phyloP scores from a whole-genome alignment of 2,797 vertebrate genomes.

The Bucorvus abyssinicus region DNA sequence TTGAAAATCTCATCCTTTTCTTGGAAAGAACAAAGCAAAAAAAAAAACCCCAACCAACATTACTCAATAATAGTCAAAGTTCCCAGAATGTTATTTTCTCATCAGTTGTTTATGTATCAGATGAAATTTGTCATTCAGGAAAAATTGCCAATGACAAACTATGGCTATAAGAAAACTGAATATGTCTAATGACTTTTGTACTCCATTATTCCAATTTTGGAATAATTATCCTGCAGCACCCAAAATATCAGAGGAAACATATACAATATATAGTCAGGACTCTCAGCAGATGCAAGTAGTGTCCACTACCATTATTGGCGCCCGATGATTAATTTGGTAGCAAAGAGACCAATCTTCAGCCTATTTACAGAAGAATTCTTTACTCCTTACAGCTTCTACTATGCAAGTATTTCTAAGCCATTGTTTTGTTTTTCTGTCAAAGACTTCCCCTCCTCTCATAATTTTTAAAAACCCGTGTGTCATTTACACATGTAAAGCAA shows the following conservation, averaged over 20 bases:
- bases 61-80: not conserved
- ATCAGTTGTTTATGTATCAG: not conserved
- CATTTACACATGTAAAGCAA: not conserved
- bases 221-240: not conserved
- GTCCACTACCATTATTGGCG: not conserved
- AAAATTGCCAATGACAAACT: not conserved
- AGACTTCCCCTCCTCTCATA: not conserved
- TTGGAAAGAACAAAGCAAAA: not conserved
- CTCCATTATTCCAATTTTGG: not conserved
- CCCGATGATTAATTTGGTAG: not conserved
- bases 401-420: not conserved
- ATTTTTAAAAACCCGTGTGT: not conserved
- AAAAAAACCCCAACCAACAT: not conserved
- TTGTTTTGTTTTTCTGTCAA: not conserved
- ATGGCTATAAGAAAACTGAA: not conserved
- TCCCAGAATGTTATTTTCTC: not conserved
- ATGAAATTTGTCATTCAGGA: not conserved
- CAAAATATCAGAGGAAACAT: not conserved
- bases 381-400: not conserved
- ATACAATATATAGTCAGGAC: not conserved
- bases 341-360: not conserved
- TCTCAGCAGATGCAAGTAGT: not conserved
- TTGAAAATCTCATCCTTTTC: not conserved
- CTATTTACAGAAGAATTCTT: not conserved
- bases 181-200: not conserved